These are phyloP conservation scores for Leptopilina boulardi DNA, from an alignment of 1,140 invertebrate species.

Conservation along the genomic window DNA sequence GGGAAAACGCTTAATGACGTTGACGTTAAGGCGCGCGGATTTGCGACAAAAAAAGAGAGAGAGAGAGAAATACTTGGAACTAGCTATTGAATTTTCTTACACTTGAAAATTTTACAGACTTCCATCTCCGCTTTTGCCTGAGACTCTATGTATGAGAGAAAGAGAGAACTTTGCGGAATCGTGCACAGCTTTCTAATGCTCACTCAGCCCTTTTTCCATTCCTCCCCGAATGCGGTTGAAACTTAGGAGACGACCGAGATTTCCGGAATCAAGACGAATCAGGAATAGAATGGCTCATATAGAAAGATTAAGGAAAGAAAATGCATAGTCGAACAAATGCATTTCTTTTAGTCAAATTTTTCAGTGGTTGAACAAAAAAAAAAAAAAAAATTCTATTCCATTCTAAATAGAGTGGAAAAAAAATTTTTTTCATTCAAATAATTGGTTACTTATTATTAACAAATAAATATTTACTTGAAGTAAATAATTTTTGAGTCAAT, in stretches of 20 bases:
- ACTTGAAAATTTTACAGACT: slow-evolving; percentile 44
- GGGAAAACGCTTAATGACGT: slow-evolving; percentile 20
- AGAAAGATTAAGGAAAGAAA: slow-evolving; percentile 6
- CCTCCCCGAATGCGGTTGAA: not conserved
- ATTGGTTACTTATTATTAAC: too few species aligned
- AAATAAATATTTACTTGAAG: too few species aligned
- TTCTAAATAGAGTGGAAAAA: too few species aligned
- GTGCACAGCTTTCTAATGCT: slow-evolving; percentile 48
- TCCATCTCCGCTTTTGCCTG: slow-evolving; percentile 29
- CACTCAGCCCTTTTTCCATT: slow-evolving; percentile 3
- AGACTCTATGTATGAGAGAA: too few species aligned
- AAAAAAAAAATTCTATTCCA: not conserved
- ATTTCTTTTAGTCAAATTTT: not conserved
- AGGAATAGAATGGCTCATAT: slow-evolving; percentile 5
- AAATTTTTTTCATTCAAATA: too few species aligned
- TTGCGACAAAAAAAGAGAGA: not conserved
- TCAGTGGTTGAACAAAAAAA: too few species aligned
- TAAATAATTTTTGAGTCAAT: too few species aligned
- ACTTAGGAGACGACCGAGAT: slow-evolving; percentile 24
- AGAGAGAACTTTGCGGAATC: slow-evolving; percentile 45
- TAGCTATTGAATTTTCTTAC: slow-evolving; percentile 52
- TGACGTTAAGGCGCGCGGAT: not conserved
- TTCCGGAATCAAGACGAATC: slow-evolving; percentile 11
- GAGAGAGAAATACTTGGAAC: slow-evolving; percentile 15
- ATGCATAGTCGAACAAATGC: not conserved